Percentiles rank a stretch among this genome's conserved stretches.
Evolutionary conservation across 2,888 invertebrate genomes (phyloP).

Genomic region (Vesta saturnalis): DNA sequence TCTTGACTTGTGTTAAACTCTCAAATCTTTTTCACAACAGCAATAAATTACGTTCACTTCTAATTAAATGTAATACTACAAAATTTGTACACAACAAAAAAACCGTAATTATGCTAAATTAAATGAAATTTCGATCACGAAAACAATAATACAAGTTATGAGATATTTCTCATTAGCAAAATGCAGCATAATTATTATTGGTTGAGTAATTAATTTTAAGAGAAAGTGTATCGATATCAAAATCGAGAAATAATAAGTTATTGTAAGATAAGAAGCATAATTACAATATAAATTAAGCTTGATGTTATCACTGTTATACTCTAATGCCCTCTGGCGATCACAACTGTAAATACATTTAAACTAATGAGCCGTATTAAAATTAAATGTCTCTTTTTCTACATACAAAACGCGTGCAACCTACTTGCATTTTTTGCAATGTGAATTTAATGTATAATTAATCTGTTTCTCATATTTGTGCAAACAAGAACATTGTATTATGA

Average conservation of each 20-base stretch:
- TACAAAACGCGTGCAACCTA: too few species aligned
- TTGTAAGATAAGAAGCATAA: constrained; percentile 4
- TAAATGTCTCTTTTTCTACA: too few species aligned
- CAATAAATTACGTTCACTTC: too few species aligned
- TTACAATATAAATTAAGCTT: not conserved
- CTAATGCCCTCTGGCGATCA: constrained; percentile 1
- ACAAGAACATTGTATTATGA: too few species aligned
- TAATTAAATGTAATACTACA: too few species aligned
- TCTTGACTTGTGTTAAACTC: too few species aligned
- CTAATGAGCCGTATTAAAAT: too few species aligned
- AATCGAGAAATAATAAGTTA: constrained; percentile 4
- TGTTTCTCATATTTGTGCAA: too few species aligned
- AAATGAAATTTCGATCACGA: not conserved
- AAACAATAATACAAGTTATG: not conserved
- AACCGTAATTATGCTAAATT: not conserved
- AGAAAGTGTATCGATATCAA: constrained; percentile 5
- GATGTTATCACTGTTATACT: not conserved
- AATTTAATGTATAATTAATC: too few species aligned
- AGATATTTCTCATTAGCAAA: constrained; percentile 4
- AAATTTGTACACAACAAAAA: not conserved
- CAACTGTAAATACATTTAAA: not conserved
- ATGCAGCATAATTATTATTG: not conserved
- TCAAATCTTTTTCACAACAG: too few species aligned
- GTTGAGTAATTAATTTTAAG: constrained; percentile 2
- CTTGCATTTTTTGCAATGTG: too few species aligned